Evolutionary conservation across 2,888 invertebrate genomes (phyloP).

Genomic region (Pterostichus madidus): DNA sequence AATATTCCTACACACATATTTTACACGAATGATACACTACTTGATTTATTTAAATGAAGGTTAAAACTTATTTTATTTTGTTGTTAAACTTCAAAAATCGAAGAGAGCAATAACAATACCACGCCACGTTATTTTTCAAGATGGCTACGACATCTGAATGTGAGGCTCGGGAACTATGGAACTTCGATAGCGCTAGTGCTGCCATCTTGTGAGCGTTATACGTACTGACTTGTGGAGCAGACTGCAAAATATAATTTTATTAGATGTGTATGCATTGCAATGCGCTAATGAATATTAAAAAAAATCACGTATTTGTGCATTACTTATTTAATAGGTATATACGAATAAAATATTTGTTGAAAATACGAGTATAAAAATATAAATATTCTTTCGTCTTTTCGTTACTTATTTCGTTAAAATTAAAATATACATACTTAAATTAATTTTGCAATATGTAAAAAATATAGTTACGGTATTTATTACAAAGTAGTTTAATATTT

Average conservation of each 20-base stretch:
- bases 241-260: not conserved
- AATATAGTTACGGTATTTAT: no score
- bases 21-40: slow-evolving; percentile 24
- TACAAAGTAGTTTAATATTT: no score
- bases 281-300: not conserved
- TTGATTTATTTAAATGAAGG: slow-evolving; percentile 42
- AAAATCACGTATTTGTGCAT: no score
- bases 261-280: not conserved
- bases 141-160: slow-evolving; percentile 4
- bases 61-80: slow-evolving; percentile 44
- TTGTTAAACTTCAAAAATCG: slow-evolving; percentile 56
- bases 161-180: slow-evolving; percentile 1
- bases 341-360: no score
- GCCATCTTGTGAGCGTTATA: slow-evolving; percentile 5
- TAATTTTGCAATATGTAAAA: no score
- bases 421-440: no score
- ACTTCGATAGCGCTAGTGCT: not conserved
- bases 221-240: not conserved
- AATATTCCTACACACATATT: slow-evolving; percentile 61
- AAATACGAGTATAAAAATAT: no score
- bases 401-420: no score
- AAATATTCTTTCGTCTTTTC: no score
- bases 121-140: slow-evolving; percentile 61
- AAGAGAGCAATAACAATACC: slow-evolving; percentile 56
- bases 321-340: no score